Base-by-base conservation (phyloP, 2,888 invertebrate species). In the Cepaea hortensis region DNA sequence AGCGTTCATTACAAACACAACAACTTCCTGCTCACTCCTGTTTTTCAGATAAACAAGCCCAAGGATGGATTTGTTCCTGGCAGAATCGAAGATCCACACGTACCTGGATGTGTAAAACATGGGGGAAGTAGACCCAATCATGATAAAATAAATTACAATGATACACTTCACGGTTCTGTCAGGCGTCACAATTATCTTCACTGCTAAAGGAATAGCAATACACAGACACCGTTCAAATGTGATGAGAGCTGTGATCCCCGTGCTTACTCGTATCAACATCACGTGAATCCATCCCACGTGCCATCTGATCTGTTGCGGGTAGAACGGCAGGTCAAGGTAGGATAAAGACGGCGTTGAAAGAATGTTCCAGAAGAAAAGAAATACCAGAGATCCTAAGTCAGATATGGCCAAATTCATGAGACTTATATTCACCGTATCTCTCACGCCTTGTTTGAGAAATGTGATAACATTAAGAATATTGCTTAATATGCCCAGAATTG, bases 161-260 rank as follows among this genome's bases (percentile, higher is more conserved):
- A 77, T 61, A 2, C 18, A 46, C 50, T 11, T 11, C 0, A 77
- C 23, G 0, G 55, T n/a, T 61, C 46, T 20, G 11, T n/a, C n/a
- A 0, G 77, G 77, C 9, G n/a, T 20, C 11, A 77, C 11, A 15
- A 77, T 77, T 11, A 18, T n/a, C 55, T 77, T 77, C 0, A 77
- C 77, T 11, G 1, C 11, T 77, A 77, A 23, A 77, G 77, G 77
- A 55, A 55, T 55, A n/a, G 77, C 61, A 13, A 77, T 77, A n/a
- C 77, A 77, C 18, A 68, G 18, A 20, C 65, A 65, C 46, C 80
- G 80, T n/a, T 77, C 77, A 55, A 77, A 77, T 3, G 77, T 77
- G n/a, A 77, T 77, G 55, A 77, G 9, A 5, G 77, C 77, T 13
- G 77, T 77, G 5, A 77, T 77, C 11, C 77, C 55, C 7, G 55